Conservation (phyloP, 2,797 vertebrate genomes). For the Hyperoplus immaculatus region DNA sequence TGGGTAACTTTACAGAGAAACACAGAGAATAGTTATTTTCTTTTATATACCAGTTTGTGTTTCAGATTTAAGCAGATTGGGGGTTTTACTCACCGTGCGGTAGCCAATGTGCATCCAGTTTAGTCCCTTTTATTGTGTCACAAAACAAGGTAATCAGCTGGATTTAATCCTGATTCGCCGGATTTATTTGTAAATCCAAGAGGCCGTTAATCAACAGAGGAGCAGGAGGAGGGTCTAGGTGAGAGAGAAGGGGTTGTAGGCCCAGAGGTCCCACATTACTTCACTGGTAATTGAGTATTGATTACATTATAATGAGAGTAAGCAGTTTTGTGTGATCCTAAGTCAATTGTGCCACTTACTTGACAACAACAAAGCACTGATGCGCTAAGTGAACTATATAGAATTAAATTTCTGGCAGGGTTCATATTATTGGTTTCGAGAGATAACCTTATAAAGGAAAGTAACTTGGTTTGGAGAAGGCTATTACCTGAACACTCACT, state of each 20-base stretch:
- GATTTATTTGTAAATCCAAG: slow-evolving; percentile 66
- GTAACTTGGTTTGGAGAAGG: slow-evolving; percentile 40
- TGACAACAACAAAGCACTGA: slow-evolving; percentile 55
- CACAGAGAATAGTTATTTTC: neutral
- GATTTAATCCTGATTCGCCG: slow-evolving; percentile 49
- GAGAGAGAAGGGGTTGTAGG: slow-evolving; percentile 55
- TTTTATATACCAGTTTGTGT: neutral
- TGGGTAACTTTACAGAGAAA: neutral
- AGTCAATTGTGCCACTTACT: slow-evolving; percentile 73
- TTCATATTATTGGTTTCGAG: slow-evolving; percentile 44
- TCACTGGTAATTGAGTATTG: slow-evolving; percentile 81
- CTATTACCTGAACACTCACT: slow-evolving; percentile 42
- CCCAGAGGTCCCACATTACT: slow-evolving; percentile 67
- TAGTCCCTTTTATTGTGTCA: slow-evolving; percentile 11
- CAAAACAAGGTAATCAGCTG: slow-evolving; percentile 49
- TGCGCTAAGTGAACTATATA: slow-evolving; percentile 57
- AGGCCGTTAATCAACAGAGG: slow-evolving; percentile 72
- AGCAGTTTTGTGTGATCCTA: slow-evolving; percentile 75
- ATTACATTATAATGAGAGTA: slow-evolving; percentile 79
- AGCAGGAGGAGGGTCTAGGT: slow-evolving; percentile 35
- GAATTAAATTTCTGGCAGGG: slow-evolving; percentile 42
- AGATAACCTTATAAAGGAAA: slow-evolving; percentile 45
- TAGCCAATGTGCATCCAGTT: neutral
- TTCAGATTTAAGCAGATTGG: neutral
- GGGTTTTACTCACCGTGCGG: neutral